Base-by-base conservation (phyloP, 2,888 invertebrate genomes). In the Amiota minor region DNA sequence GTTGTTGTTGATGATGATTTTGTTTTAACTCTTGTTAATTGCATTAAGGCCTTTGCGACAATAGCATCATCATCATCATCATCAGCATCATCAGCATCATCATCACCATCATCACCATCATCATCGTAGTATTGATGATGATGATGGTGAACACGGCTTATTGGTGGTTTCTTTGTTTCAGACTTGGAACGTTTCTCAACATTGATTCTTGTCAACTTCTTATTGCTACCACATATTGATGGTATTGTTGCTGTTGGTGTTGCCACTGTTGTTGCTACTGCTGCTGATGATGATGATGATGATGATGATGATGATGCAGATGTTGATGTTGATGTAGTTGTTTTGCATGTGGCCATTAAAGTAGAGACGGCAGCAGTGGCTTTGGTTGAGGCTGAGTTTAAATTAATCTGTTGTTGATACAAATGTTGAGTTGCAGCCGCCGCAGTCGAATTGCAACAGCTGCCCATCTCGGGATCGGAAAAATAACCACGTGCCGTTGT, bases 111-210 rank as follows among this genome's bases (percentile, higher is more conserved):
- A 11, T 50, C 45, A 20, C 23, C 9, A 76, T 77, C 18, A 18
- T 8, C 56, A 18, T 16, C 18, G 14, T 56, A 1, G 14, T 62
- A 3, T 55, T 50, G 2, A 23, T 23, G 23, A 23, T 23, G 23
- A 23, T 1, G 23, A 23, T 1, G 23, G 3, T 23, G 23, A 23
- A 23, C 23, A 16, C 72, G n/a, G 8, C 74, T 69, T 1, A 35
- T 23, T 49, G 74, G 61, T 88, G 91, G 85, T 85, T 90, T 88
- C 87, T 92, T 88, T 77, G 89, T 86, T 86, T 91, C 84, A 78
- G 91, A 86, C 87, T 91, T 88, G 87, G 92, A 88, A 85, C 92
- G 85, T 71, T 86, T 84, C 72, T 85, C 88, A 4, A 20, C 20
- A 18, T 12, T 18, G 0, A 49, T 10, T 49, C 18, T 67, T 1